phyloP scores from a whole-genome alignment of 2,113 vertebrate species.

The Silurus asotus region DNA sequence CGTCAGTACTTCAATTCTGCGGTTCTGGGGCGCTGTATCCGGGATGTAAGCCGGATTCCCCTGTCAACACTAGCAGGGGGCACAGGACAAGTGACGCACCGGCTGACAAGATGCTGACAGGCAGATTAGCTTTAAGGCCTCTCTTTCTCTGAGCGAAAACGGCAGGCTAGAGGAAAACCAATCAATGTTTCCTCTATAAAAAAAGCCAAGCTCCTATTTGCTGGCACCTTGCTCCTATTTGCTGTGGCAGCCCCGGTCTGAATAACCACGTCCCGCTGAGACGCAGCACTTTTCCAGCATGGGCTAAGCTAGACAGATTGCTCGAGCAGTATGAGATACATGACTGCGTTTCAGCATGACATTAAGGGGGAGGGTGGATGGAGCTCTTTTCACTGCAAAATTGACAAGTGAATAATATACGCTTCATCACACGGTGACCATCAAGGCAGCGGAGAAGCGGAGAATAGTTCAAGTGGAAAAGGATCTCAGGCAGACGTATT shows the following conservation, averaged over 20 bases:
- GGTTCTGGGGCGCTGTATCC: conserved; percentile 13
- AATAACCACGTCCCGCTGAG: conserved; percentile 14
- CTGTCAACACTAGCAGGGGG: conserved; percentile 60
- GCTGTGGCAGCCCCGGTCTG: conserved; percentile 13
- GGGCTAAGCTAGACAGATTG: background rate
- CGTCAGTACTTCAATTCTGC: background rate
- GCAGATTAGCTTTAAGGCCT: conserved; percentile 65
- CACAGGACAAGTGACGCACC: conserved; percentile 58
- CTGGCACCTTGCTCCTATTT: conserved; percentile 22
- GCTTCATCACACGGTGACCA: conserved; percentile 5
- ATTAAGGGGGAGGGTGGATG: background rate
- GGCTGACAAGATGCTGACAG: conserved; percentile 68
- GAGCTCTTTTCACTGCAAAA: background rate
- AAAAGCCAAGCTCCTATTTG: background rate
- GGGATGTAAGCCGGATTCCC: conserved; percentile 34
- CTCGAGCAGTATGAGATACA: background rate
- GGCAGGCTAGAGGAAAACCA: conserved; percentile 19
- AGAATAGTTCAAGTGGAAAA: background rate
- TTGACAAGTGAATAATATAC: conserved; percentile 18
- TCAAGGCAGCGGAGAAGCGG: background rate
- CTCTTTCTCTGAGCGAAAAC: background rate
- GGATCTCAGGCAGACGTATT: background rate
- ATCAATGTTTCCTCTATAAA: background rate
- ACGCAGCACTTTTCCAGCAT: conserved; percentile 14
- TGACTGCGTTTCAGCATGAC: conserved; percentile 12